Evolutionary conservation across 2,797 vertebrate species (phyloP).

Genomic region (Synanceia verrucosa): DNA sequence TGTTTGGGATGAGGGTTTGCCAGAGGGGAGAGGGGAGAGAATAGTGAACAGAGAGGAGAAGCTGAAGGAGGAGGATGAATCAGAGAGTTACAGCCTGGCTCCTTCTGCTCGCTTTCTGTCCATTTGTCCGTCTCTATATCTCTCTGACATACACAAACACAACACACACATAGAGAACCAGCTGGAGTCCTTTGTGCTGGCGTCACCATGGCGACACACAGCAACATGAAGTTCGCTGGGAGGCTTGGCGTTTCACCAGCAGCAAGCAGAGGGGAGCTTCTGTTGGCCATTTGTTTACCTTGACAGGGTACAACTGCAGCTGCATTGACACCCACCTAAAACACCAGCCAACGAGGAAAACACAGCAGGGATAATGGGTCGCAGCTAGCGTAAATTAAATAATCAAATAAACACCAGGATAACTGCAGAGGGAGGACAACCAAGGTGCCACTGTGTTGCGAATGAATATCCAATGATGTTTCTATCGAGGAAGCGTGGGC

Average conservation of each 20-base stretch:
- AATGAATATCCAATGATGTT: constrained; percentile 36
- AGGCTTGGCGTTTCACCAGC: constrained; percentile 64
- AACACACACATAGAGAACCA: constrained; percentile 58
- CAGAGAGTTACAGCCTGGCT: constrained; percentile 56
- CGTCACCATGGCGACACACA: constrained; percentile 74
- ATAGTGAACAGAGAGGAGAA: constrained; percentile 49
- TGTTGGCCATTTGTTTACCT: constrained; percentile 70
- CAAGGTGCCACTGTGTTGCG: not conserved
- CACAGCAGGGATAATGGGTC: constrained; percentile 25
- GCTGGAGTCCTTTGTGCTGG: constrained; percentile 82
- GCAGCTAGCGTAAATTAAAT: not conserved
- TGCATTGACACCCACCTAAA: constrained; percentile 47
- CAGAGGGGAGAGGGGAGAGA: constrained; percentile 60
- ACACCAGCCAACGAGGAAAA: constrained; percentile 27
- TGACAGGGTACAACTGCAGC: constrained; percentile 59
- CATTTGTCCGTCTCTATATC: constrained; percentile 55
- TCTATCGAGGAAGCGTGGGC: constrained; percentile 29
- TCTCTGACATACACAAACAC: constrained; percentile 20
- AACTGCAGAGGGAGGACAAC: not conserved
- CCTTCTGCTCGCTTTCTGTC: constrained; percentile 59
- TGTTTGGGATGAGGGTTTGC: constrained; percentile 74
- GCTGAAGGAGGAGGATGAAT: constrained; percentile 47
- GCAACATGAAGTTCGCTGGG: constrained; percentile 73
- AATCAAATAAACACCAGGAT: constrained; percentile 27
- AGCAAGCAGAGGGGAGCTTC: constrained; percentile 47